Evolutionary conservation across 2,888 invertebrate genomes (phyloP), one percentile per base, ranked within the genome.

Genomic region (Unio delphinus): DNA sequence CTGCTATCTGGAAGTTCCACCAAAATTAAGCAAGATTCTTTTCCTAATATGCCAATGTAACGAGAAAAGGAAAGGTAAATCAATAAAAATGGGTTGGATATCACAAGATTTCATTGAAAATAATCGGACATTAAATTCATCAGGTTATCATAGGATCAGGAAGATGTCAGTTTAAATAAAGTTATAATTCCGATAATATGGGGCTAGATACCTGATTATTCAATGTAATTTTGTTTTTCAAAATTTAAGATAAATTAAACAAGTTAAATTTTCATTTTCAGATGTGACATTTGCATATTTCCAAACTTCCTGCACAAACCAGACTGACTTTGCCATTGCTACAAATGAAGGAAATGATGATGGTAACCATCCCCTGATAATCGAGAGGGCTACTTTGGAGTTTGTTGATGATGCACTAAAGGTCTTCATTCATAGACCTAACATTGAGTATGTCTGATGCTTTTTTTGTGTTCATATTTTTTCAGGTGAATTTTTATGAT

Each of bases 291-390:
- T 81, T 72, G 79, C 81, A 28, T 15, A 45, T 45, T 77, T 74
- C 64, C 68, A 69, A 20, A 64, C 70, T 55, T 61, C 70, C 5
- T 45, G 45, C 45, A 60, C 69, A 17, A 75, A 74, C 63, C 65
- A 66, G 11, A 72, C 69, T n/a, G 80, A 85, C 65, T 72, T 69
- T 54, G 82, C 79, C 7, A 70, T 87, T 6, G 70, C 79, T 7
- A 83, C 86, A 11, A 81, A 77, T 45, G 73, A 70, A 6, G 56
- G 60, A 0, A 86, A 84, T 73, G 86, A 87, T 61, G 88, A 88
- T 70, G 74, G 72, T 3, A 78, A 79, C 30, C 86, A 86, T 74
- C 87, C 74, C 3, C 67, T 87, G 3, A 65, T 77, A n/a, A 45
- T 75, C 23, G 55, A 62, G 18, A 20, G 67, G 20, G 64, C 71